Conservation (phyloP, 1,140 invertebrate species). For the Leucophenga varia region DNA sequence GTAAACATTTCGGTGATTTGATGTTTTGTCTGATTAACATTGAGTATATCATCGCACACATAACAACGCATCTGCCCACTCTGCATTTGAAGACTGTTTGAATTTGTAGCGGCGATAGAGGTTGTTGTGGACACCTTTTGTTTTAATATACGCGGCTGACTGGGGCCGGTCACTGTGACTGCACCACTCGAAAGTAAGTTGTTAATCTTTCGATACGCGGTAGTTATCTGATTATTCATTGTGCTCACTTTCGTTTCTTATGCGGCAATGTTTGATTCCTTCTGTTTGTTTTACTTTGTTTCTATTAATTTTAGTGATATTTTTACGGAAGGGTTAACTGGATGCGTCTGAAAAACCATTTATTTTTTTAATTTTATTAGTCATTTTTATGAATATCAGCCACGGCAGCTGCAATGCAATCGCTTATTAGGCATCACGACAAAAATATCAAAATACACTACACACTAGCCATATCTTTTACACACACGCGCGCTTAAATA, state of each 20-base stretch:
- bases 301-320: no score
- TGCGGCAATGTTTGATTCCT: no score
- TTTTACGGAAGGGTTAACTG: no score
- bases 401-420: no score
- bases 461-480: no score
- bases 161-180: conserved; percentile 51
- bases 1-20: conserved; percentile 45
- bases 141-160: conserved; percentile 49
- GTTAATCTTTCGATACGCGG: conserved; percentile 54
- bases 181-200: conserved; percentile 54
- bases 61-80: conserved; percentile 35
- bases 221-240: conserved; percentile 53
- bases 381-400: no score
- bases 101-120: conserved; percentile 4
- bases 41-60: conserved; percentile 44
- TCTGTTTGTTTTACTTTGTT: no score
- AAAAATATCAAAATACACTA: no score
- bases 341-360: no score
- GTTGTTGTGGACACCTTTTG: conserved; percentile 23
- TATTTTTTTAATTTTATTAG: no score
- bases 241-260: conserved; percentile 12
- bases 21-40: conserved; percentile 31
- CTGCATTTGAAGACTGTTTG: not conserved
- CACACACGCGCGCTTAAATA: no score
- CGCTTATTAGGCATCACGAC: no score